These are phyloP conservation scores for Nanorana parkeri DNA, from an alignment of 2,113 vertebrate species.

Conservation along the genomic window DNA sequence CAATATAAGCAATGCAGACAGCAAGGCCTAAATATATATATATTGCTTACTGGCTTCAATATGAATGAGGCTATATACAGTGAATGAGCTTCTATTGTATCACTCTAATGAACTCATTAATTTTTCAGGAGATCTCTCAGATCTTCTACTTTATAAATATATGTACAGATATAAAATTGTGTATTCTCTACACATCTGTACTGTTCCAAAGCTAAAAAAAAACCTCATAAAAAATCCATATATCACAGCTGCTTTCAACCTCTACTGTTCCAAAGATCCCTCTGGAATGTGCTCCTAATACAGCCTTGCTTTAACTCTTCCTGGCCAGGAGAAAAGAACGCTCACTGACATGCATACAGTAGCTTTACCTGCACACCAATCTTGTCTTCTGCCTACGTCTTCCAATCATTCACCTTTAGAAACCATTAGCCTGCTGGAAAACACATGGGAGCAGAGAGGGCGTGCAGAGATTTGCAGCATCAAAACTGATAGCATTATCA, in stretches of 20 bases:
- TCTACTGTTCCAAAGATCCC: background rate
- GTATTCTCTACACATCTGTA: no score
- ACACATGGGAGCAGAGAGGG: background rate
- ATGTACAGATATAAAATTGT: no score
- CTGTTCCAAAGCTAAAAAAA: background rate
- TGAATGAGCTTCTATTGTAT: no score
- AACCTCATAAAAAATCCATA: constrained; percentile 4
- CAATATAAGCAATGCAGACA: no score
- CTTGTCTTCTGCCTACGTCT: background rate
- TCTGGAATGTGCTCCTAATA: background rate
- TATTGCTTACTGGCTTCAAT: no score
- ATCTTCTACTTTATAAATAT: no score
- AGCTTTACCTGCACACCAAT: background rate
- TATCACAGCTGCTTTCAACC: constrained; percentile 5
- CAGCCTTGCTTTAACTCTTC: background rate
- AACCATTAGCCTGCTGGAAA: background rate
- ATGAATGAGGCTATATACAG: no score
- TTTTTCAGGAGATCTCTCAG: no score
- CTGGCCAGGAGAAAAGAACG: background rate
- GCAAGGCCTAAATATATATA: no score
- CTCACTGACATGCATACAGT: background rate
- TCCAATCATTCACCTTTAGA: background rate
- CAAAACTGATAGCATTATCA: constrained; percentile 14
- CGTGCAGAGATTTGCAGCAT: constrained; percentile 19
- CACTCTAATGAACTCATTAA: no score